Percentiles rank a stretch among this genome's conserved stretches.
phyloP scores from a whole-genome alignment of 2,797 vertebrate species.

The Parotocinclus haroldoi region DNA sequence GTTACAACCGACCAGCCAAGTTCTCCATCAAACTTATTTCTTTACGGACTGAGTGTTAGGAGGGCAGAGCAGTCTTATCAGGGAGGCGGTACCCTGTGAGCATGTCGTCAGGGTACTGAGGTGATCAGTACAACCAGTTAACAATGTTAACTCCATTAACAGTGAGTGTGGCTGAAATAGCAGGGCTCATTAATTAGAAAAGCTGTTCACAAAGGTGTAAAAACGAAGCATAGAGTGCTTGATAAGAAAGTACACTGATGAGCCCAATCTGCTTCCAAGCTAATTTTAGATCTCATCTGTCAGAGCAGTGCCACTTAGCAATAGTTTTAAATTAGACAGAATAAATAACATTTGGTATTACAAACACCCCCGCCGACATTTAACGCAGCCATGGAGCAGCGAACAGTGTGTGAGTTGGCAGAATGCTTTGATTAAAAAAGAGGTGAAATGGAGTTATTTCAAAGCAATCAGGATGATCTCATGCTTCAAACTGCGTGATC shows the following conservation, averaged over 20 bases:
- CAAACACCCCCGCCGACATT: not conserved
- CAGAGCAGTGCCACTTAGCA: not conserved
- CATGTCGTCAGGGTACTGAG: too few species aligned
- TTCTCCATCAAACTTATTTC: too few species aligned
- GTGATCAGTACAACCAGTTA: too few species aligned
- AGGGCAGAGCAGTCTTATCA: too few species aligned
- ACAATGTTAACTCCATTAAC: too few species aligned
- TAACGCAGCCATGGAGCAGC: conserved; percentile 2
- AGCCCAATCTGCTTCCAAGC: not conserved
- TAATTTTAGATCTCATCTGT: conserved; percentile 13
- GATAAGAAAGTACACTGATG: not conserved
- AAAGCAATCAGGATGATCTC: conserved; percentile 42
- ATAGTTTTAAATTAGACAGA: conserved; percentile 2
- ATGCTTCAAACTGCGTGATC: conserved; percentile 31
- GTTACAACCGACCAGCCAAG: too few species aligned
- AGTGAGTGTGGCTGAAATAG: too few species aligned
- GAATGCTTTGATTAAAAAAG: conserved; percentile 24
- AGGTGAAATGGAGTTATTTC: conserved; percentile 22
- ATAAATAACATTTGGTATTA: conserved; percentile 20
- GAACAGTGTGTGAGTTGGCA: conserved; percentile 16
- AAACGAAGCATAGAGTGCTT: not conserved
- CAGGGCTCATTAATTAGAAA: too few species aligned
- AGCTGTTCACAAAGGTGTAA: too few species aligned
- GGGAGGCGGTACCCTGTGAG: too few species aligned
- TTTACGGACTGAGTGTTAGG: too few species aligned